These are phyloP conservation scores for Plecotus auritus DNA, from an alignment of 2,113 vertebrate species.

Conservation along the genomic window DNA sequence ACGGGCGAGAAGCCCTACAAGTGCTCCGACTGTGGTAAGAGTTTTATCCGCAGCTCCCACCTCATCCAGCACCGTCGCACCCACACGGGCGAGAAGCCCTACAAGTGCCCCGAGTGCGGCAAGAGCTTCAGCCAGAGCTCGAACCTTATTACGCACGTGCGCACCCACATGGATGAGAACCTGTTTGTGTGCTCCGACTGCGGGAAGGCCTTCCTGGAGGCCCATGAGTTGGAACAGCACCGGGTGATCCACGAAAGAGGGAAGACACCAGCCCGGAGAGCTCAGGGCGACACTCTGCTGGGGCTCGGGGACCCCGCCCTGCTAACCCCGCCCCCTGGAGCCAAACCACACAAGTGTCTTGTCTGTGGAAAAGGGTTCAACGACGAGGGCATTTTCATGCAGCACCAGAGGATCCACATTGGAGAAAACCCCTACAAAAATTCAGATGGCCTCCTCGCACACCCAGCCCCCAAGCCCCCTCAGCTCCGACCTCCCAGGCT, in stretches of 20 bases:
- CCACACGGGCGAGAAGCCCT: constrained; percentile 88
- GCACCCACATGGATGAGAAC: constrained; percentile 88
- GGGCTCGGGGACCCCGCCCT: constrained; percentile 58
- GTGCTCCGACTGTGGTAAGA: constrained; percentile 83
- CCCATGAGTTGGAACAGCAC: constrained; percentile 71
- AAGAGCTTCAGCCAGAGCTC: constrained; percentile 88
- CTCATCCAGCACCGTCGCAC: constrained; percentile 86
- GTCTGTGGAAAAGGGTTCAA: constrained; percentile 75
- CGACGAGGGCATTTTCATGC: constrained; percentile 68
- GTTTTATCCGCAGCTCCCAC: constrained; percentile 85
- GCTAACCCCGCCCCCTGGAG: constrained; percentile 59
- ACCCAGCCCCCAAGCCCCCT: constrained; percentile 37
- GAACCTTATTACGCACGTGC: constrained; percentile 85
- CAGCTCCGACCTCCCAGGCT: constrained; percentile 60
- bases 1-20: constrained; percentile 77
- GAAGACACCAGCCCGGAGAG: constrained; percentile 62
- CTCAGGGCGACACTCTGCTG: constrained; percentile 48
- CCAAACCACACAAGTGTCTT: constrained; percentile 75
- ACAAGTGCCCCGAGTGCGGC: constrained; percentile 83
- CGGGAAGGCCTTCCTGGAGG: constrained; percentile 84
- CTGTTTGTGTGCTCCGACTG: constrained; percentile 84
- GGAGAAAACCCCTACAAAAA: constrained; percentile 74
- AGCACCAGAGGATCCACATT: constrained; percentile 70
- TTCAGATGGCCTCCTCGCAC: constrained; percentile 34
- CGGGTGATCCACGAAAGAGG: constrained; percentile 67